Evolutionary conservation across 2,888 invertebrate genomes (phyloP), one percentile per base, ranked within the genome.

Genomic region (Apodemia duryi): DNA sequence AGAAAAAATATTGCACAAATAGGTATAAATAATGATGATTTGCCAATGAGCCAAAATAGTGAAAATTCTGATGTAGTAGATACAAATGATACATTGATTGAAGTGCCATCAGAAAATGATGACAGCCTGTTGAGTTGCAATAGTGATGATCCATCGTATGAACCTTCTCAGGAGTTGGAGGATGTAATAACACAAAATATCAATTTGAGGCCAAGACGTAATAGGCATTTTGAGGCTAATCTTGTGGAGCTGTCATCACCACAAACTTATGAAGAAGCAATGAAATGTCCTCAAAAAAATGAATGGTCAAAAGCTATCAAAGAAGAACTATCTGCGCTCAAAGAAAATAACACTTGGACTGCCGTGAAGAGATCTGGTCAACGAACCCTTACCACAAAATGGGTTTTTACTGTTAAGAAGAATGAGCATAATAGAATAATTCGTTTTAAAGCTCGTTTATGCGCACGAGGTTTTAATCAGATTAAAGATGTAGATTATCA

Each of bases 321-420:
- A 10, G 70, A 72, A 65, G 73, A 74, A 67, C 41, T 73, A 9
- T 2, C 11, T 43, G 70, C 75, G 38, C 71, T 68, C 65, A 51
- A 71, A 62, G 69, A 69, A 38, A 74, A 73, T 68, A 62, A 74
- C 7, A 75, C 73, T 7, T 74, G 74, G 75, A 71, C 60, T 51
- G 0, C 54, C 3, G 67, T 71, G 9, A 60, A 72, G 10, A 69
- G 66, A 35, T 29, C 67, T 10, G 46, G 51, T 63, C 65, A 70
- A 43, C 32, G 69, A 41, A 68, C 73, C 7, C 49, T 75, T 51
- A 69, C 73, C 62, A 63, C 69, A 7, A 76, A 75, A 54, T 75
- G 74, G 73, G 72, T 74, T 10, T 74, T 75, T 63, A 6, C 13
- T 9, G 67, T 74, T 28, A 74, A 75, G 63, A 73, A 43, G 46